Conservation (phyloP, 2,797 vertebrate species). For the Eulemur albifrons region DNA sequence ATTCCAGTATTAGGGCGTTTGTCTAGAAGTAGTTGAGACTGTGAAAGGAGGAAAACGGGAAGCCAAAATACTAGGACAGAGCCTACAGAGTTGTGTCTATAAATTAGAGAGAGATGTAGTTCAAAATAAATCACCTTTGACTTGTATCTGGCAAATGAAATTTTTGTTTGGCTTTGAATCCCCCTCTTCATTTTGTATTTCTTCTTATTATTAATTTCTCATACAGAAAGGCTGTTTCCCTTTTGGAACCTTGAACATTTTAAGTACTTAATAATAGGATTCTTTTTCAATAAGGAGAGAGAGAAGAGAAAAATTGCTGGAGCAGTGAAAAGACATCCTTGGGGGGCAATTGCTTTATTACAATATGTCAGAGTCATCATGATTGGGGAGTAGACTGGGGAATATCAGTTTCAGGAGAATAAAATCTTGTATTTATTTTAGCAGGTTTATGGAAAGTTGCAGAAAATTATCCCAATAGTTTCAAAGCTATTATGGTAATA, state of each 20-base stretch:
- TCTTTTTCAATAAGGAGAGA: constrained; percentile 68
- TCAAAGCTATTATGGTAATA: constrained; percentile 51
- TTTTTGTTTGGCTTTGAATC: constrained; percentile 64
- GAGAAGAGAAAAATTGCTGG: constrained; percentile 63
- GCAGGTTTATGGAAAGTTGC: constrained; percentile 58
- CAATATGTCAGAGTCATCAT: constrained; percentile 63
- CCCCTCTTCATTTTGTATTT: constrained; percentile 39
- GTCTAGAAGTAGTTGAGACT: background rate
- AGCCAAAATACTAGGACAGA: background rate
- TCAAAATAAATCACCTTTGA: constrained; percentile 52
- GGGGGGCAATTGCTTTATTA: constrained; percentile 72
- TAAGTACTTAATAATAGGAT: constrained; percentile 75
- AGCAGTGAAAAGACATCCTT: constrained; percentile 54
- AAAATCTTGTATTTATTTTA: constrained; percentile 64
- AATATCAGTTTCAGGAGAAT: constrained; percentile 48
- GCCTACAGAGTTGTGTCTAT: background rate
- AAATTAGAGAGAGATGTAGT: constrained; percentile 27
- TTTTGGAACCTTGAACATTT: constrained; percentile 71
- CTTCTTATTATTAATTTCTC: constrained; percentile 76
- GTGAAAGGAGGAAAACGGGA: background rate
- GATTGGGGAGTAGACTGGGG: constrained; percentile 33
- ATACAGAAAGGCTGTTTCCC: constrained; percentile 58
- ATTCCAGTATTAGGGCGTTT: background rate
- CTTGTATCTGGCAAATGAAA: constrained; percentile 65
- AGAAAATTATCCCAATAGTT: constrained; percentile 58